phyloP scores from a whole-genome alignment of 2,113 vertebrate species.

The Salvelinus fontinalis region DNA sequence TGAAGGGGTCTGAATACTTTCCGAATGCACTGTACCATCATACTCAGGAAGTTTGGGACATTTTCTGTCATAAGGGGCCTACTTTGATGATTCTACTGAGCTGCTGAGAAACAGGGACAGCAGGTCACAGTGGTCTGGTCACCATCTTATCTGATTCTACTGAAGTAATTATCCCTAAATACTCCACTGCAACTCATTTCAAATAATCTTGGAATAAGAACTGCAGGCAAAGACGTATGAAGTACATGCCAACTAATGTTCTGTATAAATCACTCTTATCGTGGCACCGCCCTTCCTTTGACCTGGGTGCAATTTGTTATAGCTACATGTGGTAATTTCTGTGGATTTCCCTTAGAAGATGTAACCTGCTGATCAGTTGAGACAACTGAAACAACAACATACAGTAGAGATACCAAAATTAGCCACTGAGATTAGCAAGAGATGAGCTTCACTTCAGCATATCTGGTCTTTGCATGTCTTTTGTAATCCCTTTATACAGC shows the following conservation, averaged over 20 bases:
- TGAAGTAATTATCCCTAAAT: constrained; percentile 47
- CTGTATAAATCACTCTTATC: neutral
- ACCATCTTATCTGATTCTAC: constrained; percentile 46
- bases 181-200: constrained; percentile 28
- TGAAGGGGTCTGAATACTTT: neutral
- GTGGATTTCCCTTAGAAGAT: neutral
- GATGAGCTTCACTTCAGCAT: constrained; percentile 50
- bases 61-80: neutral
- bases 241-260: too few relatives aligned
- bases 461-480: constrained; percentile 27
- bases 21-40: neutral
- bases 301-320: neutral
- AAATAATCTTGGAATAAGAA: constrained; percentile 32
- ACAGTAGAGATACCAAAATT: constrained; percentile 45
- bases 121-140: neutral
- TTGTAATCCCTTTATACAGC: neutral
- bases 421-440: constrained; percentile 50
- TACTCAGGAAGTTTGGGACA: neutral
- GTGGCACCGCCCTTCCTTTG: neutral
- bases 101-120: constrained; percentile 9
- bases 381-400: constrained; percentile 10
- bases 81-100: neutral
- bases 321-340: neutral
- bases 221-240: too few relatives aligned
- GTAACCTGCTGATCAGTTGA: constrained; percentile 5